Evolutionary conservation across 23 tunicate genomes (phyloP).

Genomic region (Phallusia fumigata): DNA sequence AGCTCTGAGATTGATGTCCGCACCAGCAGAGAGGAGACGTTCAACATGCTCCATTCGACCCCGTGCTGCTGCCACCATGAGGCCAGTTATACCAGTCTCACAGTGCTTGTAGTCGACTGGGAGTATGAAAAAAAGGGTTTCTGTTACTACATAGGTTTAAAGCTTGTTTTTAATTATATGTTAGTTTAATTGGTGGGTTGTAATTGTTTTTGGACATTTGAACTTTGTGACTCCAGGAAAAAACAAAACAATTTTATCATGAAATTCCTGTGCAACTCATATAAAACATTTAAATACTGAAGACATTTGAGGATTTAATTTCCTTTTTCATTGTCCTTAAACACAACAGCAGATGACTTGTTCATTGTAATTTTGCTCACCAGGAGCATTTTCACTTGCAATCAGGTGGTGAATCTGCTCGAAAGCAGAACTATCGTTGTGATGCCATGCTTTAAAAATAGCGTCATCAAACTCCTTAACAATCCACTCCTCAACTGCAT

Average conservation of each 20-base stretch:
- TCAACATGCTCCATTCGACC: constrained; percentile 59
- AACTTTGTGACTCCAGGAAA: too few species aligned
- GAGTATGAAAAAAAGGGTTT: not conserved
- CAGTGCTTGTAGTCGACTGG: constrained; percentile 67
- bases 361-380: too few species aligned
- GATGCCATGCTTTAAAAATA: constrained; percentile 54
- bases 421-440: constrained; percentile 26
- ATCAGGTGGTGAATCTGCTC: constrained; percentile 50
- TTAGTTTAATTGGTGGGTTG: too few species aligned
- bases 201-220: too few species aligned
- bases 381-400: constrained; percentile 47
- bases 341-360: too few species aligned
- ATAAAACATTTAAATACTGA: too few species aligned
- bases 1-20: constrained; percentile 45
- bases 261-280: too few species aligned
- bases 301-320: too few species aligned
- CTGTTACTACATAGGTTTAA: too few species aligned
- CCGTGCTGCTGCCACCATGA: constrained; percentile 67
- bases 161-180: too few species aligned
- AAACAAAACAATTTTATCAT: not conserved
- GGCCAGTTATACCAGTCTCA: constrained; percentile 73
- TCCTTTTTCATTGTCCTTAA: too few species aligned
- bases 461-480: constrained; percentile 45
- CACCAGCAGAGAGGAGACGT: constrained; percentile 49
- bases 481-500: constrained; percentile 3